Evolutionary conservation across 2,888 invertebrate species (phyloP), one percentile per base, ranked within the genome.

Genomic region (Agapostemon virescens): DNA sequence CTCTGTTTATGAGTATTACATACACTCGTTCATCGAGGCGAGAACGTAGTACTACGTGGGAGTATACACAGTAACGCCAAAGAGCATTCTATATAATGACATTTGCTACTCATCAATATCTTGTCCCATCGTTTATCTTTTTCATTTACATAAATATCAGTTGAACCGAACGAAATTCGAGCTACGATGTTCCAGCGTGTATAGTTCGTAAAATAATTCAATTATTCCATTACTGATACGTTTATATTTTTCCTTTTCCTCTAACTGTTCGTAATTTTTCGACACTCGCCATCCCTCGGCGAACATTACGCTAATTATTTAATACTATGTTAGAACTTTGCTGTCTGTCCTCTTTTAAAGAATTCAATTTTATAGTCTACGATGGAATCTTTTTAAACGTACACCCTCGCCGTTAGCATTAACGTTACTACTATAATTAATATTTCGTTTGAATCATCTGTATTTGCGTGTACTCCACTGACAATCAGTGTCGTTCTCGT

Each of bases 11-110:
- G 61, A 58, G 7, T 75, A 79, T 75, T 81, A 81, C 63, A 76
- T 76, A 66, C 72, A 81, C 69, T 81, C 81, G 38, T 73, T 81
- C 88, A 63, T 89, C 82, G 77, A 88, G 89, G 88, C 83, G 78
- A 88, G 84, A 77, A 83, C 85, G 72, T 74, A 85, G 72, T 9
- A 84, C 89, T 90, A 89, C 81, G 83, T 75, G 81, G 81, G 69
- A 77, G 68, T 81, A 75, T 85, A 79, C 58, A 82, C 85, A 88
- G 85, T 83, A 87, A 89, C 86, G 88, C 87, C 88, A 87, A 89
- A 89, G 80, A 88, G 83, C 86, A 78, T 85, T 81, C 79, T 83
- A 82, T 63, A 49, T 79, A 69, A 77, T 61, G 58, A 80, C 83
- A 83, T 49, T 70, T 58, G 58, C 78, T 86, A 86, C 78, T 81